These are phyloP conservation scores for Wiebesia pumilae DNA, from an alignment of 1,140 invertebrate species.

Conservation along the genomic window DNA sequence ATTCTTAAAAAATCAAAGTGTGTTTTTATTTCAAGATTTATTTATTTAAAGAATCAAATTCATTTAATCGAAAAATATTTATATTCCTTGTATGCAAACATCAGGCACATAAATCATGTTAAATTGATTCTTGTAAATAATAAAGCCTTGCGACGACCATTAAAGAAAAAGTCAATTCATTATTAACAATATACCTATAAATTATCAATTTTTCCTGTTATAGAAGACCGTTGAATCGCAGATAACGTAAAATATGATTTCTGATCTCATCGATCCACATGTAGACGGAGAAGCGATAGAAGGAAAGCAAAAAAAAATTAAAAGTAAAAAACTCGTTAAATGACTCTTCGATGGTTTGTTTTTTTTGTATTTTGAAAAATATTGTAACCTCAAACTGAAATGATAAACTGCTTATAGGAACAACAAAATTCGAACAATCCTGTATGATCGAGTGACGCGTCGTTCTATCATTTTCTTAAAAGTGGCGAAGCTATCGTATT, in stretches of 20 bases:
- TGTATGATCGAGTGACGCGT: no score
- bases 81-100: background rate
- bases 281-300: background rate
- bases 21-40: no score
- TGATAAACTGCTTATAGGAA: background rate
- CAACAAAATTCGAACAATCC: no score
- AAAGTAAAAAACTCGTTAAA: background rate
- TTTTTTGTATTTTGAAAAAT: background rate
- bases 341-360: background rate
- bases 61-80: background rate
- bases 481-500: background rate
- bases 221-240: background rate
- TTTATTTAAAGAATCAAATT: no score
- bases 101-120: background rate
- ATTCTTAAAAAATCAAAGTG: no score
- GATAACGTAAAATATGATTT: conserved; percentile 1
- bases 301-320: background rate
- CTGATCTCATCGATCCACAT: conserved; percentile 42
- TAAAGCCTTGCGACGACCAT: background rate
- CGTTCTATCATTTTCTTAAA: background rate
- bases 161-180: background rate
- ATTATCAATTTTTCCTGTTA: background rate
- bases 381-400: background rate
- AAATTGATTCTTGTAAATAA: conserved; percentile 4
- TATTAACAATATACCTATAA: conserved; percentile 19